phyloP scores from a whole-genome alignment of 2,113 vertebrate species.

The Myrmecophaga tridactyla region DNA sequence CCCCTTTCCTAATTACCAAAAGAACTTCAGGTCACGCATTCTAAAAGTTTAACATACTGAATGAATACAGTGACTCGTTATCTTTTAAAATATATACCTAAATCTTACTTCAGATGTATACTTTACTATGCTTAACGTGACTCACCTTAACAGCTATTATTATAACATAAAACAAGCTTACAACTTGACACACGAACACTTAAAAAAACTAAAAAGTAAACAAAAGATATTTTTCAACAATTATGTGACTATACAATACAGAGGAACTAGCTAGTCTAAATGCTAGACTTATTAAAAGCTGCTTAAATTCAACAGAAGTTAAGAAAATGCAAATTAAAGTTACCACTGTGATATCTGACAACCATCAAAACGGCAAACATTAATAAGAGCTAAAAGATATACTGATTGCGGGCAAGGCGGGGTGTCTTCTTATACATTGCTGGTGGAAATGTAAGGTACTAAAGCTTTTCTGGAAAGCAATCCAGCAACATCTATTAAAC shows the following conservation, averaged over 20 bases:
- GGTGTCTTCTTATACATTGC: neutral
- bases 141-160: neutral
- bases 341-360: neutral
- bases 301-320: neutral
- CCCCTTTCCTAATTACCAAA: neutral
- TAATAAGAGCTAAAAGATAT: neutral
- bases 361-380: neutral
- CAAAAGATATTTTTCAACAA: neutral
- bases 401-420: neutral
- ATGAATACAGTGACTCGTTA: neutral
- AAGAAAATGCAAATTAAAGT: neutral
- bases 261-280: neutral
- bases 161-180: neutral
- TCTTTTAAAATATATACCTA: neutral
- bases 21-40: neutral
- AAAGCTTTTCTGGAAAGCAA: neutral
- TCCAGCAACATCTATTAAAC: neutral
- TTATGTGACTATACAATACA: neutral
- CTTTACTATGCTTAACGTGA: neutral
- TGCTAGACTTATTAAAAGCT: slow-evolving; percentile 7
- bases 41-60: slow-evolving; percentile 18
- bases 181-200: neutral
- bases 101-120: neutral
- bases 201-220: neutral
- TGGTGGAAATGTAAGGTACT: neutral